Percentiles rank a stretch among this genome's conserved stretches.
Evolutionary conservation across 2,113 vertebrate genomes (phyloP).

Genomic region (Hippocampus comes): DNA sequence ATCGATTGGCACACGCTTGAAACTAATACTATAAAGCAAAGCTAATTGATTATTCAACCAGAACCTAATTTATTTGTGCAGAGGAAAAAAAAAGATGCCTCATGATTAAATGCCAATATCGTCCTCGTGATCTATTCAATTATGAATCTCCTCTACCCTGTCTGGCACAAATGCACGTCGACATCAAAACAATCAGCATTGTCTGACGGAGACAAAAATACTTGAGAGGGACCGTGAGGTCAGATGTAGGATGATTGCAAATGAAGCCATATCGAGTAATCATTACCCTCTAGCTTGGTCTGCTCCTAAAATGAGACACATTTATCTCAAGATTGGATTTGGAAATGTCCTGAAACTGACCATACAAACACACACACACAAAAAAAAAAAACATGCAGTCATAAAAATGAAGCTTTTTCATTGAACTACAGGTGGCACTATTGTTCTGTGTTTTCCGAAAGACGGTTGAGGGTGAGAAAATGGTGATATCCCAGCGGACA

Average conservation of each 20-base stretch:
- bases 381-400: neutral
- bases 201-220: constrained; percentile 3
- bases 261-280: neutral
- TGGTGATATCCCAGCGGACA: constrained; percentile 34
- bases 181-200: neutral
- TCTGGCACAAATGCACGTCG: constrained; percentile 4
- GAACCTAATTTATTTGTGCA: constrained; percentile 34
- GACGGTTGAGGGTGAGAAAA: neutral
- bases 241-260: neutral
- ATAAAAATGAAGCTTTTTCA: neutral
- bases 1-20: constrained; percentile 22
- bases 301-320: neutral
- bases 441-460: constrained; percentile 27
- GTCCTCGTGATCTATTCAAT: constrained; percentile 15
- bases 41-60: constrained; percentile 31
- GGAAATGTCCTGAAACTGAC: neutral
- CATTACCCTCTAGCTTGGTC: neutral
- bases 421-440: constrained; percentile 57
- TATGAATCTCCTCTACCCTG: neutral
- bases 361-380: neutral
- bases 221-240: neutral
- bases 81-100: constrained; percentile 16
- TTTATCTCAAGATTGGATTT: neutral
- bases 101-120: constrained; percentile 8
- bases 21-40: constrained; percentile 19